Evolutionary conservation across 1,140 invertebrate species (phyloP).

Genomic region (Drosophila willistoni): DNA sequence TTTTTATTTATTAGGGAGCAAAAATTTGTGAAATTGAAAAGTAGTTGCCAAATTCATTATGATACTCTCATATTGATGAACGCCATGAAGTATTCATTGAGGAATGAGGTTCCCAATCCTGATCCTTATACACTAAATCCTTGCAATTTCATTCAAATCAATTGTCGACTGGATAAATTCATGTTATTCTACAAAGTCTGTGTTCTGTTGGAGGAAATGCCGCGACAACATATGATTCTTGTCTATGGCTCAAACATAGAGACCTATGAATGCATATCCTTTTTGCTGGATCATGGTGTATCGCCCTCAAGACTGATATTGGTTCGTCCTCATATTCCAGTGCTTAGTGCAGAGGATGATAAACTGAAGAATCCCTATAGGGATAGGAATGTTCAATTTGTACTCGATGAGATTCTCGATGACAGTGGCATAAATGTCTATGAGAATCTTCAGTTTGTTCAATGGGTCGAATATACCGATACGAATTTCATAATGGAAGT

Average conservation of each 20-base stretch:
- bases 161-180: slow-evolving; percentile 60
- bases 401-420: slow-evolving; percentile 53
- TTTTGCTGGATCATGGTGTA: slow-evolving; percentile 54
- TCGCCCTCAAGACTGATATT: slow-evolving; percentile 21
- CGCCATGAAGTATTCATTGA: slow-evolving; percentile 18
- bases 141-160: slow-evolving; percentile 62
- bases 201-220: slow-evolving; percentile 31
- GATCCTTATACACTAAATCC: slow-evolving; percentile 12
- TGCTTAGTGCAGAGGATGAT: background rate
- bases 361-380: slow-evolving; percentile 36
- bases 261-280: slow-evolving; percentile 64
- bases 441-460: slow-evolving; percentile 30
- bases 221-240: slow-evolving; percentile 38
- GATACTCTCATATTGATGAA: slow-evolving; percentile 61
- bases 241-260: slow-evolving; percentile 58
- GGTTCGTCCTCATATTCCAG: slow-evolving; percentile 32
- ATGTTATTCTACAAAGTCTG: slow-evolving; percentile 63
- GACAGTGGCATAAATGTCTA: slow-evolving; percentile 41
- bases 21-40: slow-evolving; percentile 45
- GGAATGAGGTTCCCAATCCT: too few species aligned
- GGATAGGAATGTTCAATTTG: slow-evolving; percentile 52
- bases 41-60: slow-evolving; percentile 64
- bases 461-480: slow-evolving; percentile 30
- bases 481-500: slow-evolving; percentile 48
- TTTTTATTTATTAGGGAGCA: slow-evolving; percentile 16